Evolutionary conservation across 2,888 invertebrate species (phyloP).

Genomic region (Aproaerema taeniolella): DNA sequence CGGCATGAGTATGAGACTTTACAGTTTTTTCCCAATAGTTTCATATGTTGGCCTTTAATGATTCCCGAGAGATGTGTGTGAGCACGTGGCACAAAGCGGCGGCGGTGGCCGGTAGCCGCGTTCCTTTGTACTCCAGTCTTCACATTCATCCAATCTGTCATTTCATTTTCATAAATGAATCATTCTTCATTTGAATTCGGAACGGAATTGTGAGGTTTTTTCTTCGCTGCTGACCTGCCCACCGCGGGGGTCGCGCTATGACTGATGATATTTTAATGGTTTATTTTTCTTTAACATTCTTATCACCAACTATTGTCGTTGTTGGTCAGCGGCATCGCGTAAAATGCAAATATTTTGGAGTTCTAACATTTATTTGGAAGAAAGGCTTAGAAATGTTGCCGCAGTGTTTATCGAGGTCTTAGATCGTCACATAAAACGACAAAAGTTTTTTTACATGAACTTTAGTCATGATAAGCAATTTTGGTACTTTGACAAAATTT

Average conservation of each 20-base stretch:
- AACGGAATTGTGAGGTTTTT: constrained; percentile 56
- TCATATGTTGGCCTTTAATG: constrained; percentile 14
- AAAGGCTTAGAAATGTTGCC: too few relatives aligned
- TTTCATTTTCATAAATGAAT: constrained; percentile 76
- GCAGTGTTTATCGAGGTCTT: constrained; percentile 11
- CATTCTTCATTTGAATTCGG: constrained; percentile 74
- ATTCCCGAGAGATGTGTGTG: constrained; percentile 35
- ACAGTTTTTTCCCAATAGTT: constrained; percentile 15
- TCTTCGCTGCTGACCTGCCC: constrained; percentile 67
- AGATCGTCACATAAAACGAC: too few relatives aligned
- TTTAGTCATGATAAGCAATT: too few relatives aligned
- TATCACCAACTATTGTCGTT: constrained; percentile 66
- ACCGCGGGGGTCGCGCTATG: constrained; percentile 66
- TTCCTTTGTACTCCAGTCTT: constrained; percentile 48
- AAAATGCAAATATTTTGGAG: constrained; percentile 27
- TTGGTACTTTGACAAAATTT: too few relatives aligned
- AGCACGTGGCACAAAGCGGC: constrained; percentile 55
- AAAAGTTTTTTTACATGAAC: too few relatives aligned
- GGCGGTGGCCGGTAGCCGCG: constrained; percentile 56
- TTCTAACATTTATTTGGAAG: too few relatives aligned
- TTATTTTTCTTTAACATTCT: constrained; percentile 74
- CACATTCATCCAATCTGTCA: constrained; percentile 72
- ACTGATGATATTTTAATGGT: constrained; percentile 75
- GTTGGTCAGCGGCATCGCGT: constrained; percentile 29
- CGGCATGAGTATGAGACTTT: constrained; percentile 8